Conservation (phyloP, 2,113 vertebrate species). For the Reinhardtius hippoglossoides region DNA sequence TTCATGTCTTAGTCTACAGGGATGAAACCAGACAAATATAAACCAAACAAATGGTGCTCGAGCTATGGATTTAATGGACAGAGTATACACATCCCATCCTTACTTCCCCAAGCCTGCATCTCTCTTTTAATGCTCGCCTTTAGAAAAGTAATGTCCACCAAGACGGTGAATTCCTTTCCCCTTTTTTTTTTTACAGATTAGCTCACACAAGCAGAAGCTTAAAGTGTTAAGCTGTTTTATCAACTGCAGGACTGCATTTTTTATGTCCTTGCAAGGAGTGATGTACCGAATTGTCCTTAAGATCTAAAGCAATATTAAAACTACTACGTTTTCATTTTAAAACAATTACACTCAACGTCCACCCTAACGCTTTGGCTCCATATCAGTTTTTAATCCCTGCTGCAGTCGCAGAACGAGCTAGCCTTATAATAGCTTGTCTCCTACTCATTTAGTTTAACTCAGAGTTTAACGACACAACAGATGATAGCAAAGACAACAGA, state of each 20-base stretch:
- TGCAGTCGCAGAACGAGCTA: too few species aligned
- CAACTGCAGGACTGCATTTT: conserved; percentile 17
- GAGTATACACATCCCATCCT: conserved; percentile 28
- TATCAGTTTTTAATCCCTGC: too few species aligned
- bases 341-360: too few species aligned
- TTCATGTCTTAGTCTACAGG: conserved; percentile 40
- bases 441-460: too few species aligned
- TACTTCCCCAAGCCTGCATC: conserved; percentile 15
- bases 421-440: too few species aligned
- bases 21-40: conserved; percentile 60
- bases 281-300: conserved; percentile 1
- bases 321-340: too few species aligned
- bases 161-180: not conserved
- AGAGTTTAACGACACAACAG: too few species aligned
- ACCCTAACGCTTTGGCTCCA: too few species aligned
- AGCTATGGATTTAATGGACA: conserved; percentile 29
- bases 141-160: conserved; percentile 29
- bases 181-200: conserved; percentile 49
- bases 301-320: not conserved
- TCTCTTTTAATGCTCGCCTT: not conserved
- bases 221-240: conserved; percentile 52
- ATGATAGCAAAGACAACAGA: not conserved
- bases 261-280: conserved; percentile 3
- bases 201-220: conserved; percentile 52
- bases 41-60: conserved; percentile 51